A percentile compares a stretch with the other conserved stretches of the same genome.
These are phyloP conservation scores for Bufotes viridis DNA, from an alignment of 2,797 vertebrate species.

Conservation along the genomic window DNA sequence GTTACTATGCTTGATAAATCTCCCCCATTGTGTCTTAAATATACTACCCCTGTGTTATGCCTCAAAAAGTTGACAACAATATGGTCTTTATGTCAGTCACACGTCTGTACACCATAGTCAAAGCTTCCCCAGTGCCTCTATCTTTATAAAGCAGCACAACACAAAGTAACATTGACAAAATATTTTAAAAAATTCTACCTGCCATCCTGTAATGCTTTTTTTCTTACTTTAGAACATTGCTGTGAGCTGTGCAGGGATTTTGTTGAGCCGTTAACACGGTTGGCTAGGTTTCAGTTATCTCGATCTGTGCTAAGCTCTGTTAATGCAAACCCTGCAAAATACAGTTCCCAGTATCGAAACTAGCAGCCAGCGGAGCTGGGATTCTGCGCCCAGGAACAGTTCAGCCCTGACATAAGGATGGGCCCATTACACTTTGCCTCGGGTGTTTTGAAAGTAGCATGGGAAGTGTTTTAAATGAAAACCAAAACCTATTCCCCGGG, in stretches of 20 bases:
- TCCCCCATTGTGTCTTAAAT: too few relatives aligned
- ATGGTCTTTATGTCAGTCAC: neutral
- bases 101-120: neutral
- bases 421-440: conserved; percentile 54
- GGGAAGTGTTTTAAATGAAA: conserved; percentile 53
- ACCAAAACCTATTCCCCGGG: conserved; percentile 41
- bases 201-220: conserved; percentile 22
- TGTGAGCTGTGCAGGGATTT: conserved; percentile 52
- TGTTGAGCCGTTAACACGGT: conserved; percentile 51
- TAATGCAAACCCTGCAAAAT: conserved; percentile 54
- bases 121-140: neutral
- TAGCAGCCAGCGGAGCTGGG: conserved; percentile 16
- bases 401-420: conserved; percentile 28
- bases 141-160: conserved; percentile 2
- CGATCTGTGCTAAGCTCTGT: conserved; percentile 50
- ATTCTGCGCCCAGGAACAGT: conserved; percentile 22
- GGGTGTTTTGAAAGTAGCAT: conserved; percentile 43
- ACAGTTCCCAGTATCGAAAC: conserved; percentile 37
- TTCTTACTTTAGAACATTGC: conserved; percentile 41
- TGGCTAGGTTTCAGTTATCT: conserved; percentile 50
- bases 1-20: too few relatives aligned
- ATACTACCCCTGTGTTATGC: too few relatives aligned
- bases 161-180: conserved; percentile 18
- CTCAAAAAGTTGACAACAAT: too few relatives aligned
- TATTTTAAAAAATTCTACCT: neutral